phyloP scores from a whole-genome alignment of 2,797 vertebrate species.

The Sternotherus odoratus region DNA sequence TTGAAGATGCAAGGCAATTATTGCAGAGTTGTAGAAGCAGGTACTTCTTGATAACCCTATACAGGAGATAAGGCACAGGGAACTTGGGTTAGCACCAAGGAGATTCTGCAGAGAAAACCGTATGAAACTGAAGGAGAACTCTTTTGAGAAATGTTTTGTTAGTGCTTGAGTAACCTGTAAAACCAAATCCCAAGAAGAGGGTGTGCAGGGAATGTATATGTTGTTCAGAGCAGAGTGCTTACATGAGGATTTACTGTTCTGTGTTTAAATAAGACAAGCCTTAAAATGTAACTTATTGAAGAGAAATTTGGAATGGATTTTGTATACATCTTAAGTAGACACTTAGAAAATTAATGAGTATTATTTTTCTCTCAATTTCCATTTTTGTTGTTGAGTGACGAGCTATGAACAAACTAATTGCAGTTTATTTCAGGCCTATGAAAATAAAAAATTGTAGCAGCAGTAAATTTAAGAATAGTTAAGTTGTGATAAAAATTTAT shows the following conservation, averaged over 20 bases:
- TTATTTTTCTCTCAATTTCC: background rate
- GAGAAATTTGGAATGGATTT: background rate
- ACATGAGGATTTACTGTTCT: rapidly evolving
- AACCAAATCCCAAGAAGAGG: background rate
- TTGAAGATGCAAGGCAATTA: conserved; percentile 31
- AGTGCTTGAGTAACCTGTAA: background rate
- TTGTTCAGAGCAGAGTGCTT: background rate
- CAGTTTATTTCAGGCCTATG: conserved; percentile 45
- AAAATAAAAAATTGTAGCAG: conserved; percentile 44
- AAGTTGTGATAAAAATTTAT: conserved; percentile 57
- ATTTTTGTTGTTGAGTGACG: conserved; percentile 11
- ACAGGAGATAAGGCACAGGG: background rate
- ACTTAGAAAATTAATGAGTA: background rate
- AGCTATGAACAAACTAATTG: conserved; percentile 34
- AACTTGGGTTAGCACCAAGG: background rate
- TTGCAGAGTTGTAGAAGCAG: background rate
- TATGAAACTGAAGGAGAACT: background rate
- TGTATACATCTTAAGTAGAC: background rate
- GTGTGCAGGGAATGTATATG: background rate
- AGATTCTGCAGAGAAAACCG: background rate
- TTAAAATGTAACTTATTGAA: background rate
- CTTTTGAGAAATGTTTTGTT: background rate
- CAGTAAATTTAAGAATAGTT: conserved; percentile 55
- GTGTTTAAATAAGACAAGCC: background rate
- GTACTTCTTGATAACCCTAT: background rate